Evolutionary conservation across 2,797 vertebrate species (phyloP), one percentile per base, ranked within the genome.

Genomic region (Myotis planiceps): DNA sequence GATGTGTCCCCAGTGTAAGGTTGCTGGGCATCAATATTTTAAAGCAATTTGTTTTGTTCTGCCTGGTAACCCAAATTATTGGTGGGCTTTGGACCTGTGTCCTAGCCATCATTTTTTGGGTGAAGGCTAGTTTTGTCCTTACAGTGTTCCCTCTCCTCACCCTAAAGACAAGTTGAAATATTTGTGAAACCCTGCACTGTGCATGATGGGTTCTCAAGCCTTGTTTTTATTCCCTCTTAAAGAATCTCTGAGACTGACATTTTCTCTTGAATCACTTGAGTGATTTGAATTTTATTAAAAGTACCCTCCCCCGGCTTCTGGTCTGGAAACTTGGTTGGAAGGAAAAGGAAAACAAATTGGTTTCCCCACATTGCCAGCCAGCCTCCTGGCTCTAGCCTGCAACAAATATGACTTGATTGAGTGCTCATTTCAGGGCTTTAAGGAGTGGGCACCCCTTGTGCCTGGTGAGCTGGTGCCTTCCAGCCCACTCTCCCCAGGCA

Each of bases 221-320:
- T 78, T 80, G 47, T 32, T 53, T 82, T 71, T 76, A 18, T 1
- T 10, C 27, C 34, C 51, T 21, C 34, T 14, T 27, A 51, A 95
- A 58, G 78, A 78, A 68, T 83, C 29, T 39, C n/a, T 23, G 25
- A 83, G 49, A 51, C 27, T 90, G 68, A 90, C 23, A 51, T 39
- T 82, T 87, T 60, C 81, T 88, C 47, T 87, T 55, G 29, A 96
- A 72, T 96, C 76, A 78, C 72, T 96, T 76, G 32, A 92, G 53
- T 96, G 76, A 76, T 82, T 87, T 94, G 71, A 47, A 92, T 93
- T 93, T 83, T 96, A 66, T 84, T 81, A 65, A 74, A 89, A 92
- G 34, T 45, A 90, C 34, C 53, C 37, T 34, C 5, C 45, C 69
- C 53, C 71, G 86, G 53, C 32, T 55, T 97, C 83, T 96, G 83